Percentiles rank a stretch among this genome's conserved stretches.
Evolutionary conservation across 92 coral and sea anemone species (phyloP).

Genomic region (Pocillopora grandis): DNA sequence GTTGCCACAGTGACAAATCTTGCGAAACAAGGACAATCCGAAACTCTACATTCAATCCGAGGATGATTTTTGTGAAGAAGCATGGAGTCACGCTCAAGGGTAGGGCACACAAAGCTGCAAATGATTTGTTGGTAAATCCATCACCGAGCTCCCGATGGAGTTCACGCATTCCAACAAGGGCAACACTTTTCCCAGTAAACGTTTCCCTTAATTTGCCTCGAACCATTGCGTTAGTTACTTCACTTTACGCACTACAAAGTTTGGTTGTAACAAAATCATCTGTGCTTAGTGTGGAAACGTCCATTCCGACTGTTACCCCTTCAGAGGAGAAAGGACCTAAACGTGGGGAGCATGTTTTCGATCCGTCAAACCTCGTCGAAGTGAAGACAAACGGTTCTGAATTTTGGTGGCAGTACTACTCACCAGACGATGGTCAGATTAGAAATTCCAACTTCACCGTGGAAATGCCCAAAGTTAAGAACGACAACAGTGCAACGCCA

Average conservation of each 20-base stretch:
- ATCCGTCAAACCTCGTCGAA: conserved; percentile 27
- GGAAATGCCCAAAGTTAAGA: not conserved
- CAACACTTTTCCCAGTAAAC: not conserved
- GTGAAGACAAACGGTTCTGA: conserved; percentile 40
- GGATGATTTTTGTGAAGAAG: conserved; percentile 32
- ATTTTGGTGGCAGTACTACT: conserved; percentile 44
- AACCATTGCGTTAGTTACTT: not conserved
- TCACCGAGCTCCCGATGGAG: not conserved
- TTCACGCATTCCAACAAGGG: not conserved
- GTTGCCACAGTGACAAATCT: conserved; percentile 52
- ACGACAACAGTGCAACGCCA: not conserved
- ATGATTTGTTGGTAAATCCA: not conserved
- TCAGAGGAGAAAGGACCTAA: not conserved
- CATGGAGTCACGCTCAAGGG: not conserved
- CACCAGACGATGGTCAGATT: not conserved
- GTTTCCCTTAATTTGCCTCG: not conserved
- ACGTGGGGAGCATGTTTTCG: not conserved
- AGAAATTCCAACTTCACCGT: conserved; percentile 6
- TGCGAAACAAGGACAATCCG: conserved; percentile 56
- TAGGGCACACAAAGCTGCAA: not conserved
- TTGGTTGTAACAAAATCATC: not conserved
- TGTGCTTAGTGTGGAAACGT: not conserved
- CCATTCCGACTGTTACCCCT: not conserved
- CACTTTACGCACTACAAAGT: not conserved
- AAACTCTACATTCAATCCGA: conserved; percentile 42